Evolutionary conservation across 2,113 vertebrate species (phyloP).

Genomic region (Bufo bufo): DNA sequence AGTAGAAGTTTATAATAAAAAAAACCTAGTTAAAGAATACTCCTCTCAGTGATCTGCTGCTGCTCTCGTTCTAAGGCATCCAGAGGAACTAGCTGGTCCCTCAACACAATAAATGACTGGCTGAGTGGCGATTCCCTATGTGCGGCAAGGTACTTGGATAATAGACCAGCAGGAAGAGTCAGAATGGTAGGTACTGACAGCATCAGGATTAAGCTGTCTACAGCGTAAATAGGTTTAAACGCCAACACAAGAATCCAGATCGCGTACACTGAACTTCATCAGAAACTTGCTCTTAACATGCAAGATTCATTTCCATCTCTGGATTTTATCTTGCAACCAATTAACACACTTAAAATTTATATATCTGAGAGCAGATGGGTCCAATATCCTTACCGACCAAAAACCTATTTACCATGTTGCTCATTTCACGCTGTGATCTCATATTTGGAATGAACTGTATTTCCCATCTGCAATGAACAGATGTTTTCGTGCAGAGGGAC

Average conservation of each 20-base stretch:
- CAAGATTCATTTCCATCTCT: slow-evolving; percentile 36
- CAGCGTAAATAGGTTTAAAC: not conserved
- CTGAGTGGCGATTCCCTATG: too few species aligned
- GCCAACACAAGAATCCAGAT: not conserved
- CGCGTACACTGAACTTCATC: not conserved
- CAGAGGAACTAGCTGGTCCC: too few species aligned
- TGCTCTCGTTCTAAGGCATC: too few species aligned
- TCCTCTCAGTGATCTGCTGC: too few species aligned
- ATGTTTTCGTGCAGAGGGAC: slow-evolving; percentile 74
- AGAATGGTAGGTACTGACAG: too few species aligned
- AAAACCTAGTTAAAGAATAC: too few species aligned
- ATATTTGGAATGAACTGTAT: slow-evolving; percentile 78
- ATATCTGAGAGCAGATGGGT: slow-evolving; percentile 77
- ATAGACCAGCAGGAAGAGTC: too few species aligned
- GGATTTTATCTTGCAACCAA: slow-evolving; percentile 61
- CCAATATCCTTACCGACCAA: slow-evolving; percentile 74
- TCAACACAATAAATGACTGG: too few species aligned
- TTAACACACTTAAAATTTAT: slow-evolving; percentile 64
- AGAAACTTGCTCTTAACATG: slow-evolving; percentile 34
- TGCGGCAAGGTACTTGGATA: too few species aligned
- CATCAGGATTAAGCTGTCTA: too few species aligned
- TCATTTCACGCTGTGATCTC: slow-evolving; percentile 81
- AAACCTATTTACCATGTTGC: slow-evolving; percentile 79
- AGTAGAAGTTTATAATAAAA: too few species aligned
- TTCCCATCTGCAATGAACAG: slow-evolving; percentile 81